Conservation (phyloP, 2,888 invertebrate genomes). For the Apotomis betuletana region DNA sequence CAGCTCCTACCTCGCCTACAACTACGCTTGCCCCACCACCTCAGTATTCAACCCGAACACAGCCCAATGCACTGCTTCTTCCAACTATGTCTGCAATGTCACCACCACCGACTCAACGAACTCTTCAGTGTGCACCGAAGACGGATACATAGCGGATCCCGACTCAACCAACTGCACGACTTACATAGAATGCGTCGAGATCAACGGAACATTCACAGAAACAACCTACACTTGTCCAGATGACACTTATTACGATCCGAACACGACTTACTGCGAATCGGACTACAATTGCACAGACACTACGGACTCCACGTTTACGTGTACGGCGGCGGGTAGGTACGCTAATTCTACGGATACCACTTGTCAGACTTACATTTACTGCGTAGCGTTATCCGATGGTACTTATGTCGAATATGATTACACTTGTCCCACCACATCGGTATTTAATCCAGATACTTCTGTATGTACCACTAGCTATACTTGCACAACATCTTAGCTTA, state of each 20-base stretch:
- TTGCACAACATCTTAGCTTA: slow-evolving; percentile 42
- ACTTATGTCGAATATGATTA: slow-evolving; percentile 49
- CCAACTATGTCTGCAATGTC: slow-evolving; percentile 63
- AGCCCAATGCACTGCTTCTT: slow-evolving; percentile 60
- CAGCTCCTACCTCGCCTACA: slow-evolving; percentile 46
- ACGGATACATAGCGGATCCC: slow-evolving; percentile 66
- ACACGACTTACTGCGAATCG: slow-evolving; percentile 66
- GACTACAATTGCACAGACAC: slow-evolving; percentile 58
- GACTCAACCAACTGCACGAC: slow-evolving; percentile 61
- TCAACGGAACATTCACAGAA: slow-evolving; percentile 59
- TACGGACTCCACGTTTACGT: slow-evolving; percentile 54
- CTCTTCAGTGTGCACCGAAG: slow-evolving; percentile 60
- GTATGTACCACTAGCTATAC: slow-evolving; percentile 56
- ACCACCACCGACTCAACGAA: slow-evolving; percentile 48
- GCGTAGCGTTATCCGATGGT: slow-evolving; percentile 50
- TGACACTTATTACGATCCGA: slow-evolving; percentile 64
- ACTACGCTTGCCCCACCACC: slow-evolving; percentile 49
- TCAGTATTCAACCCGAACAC: slow-evolving; percentile 66
- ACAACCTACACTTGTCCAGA: slow-evolving; percentile 63
- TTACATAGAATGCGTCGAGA: slow-evolving; percentile 67
- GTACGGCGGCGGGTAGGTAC: slow-evolving; percentile 68
- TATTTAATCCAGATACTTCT: slow-evolving; percentile 55
- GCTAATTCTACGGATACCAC: slow-evolving; percentile 55
- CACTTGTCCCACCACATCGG: slow-evolving; percentile 54
- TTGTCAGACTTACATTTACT: slow-evolving; percentile 56